Evolutionary conservation across 2,113 vertebrate genomes (phyloP), one percentile per base, ranked within the genome.

Genomic region (Daphoenositta chrysoptera): DNA sequence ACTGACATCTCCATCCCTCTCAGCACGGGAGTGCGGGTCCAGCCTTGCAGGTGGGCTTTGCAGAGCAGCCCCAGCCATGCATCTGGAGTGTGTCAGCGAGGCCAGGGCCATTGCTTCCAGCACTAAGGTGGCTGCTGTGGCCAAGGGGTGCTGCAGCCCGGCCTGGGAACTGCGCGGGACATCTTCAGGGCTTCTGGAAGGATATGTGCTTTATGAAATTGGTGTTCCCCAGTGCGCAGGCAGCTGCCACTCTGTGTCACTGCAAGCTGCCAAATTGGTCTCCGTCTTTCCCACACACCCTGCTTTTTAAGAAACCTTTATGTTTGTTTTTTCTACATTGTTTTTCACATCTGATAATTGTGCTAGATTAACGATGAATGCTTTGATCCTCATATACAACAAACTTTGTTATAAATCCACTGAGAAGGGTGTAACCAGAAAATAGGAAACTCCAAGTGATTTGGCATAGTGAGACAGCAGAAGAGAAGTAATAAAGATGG

Each of bases 321-420:
- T 65, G 39, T 89, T 82, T 79, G 47, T 21, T 83, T 72, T 57
- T 71, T 65, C 39, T 61, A 15, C 10, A 2, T 68, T 84, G 37
- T 77, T 94, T 85, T 92, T 88, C 54, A 51, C 44, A 27, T 88
- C 76, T 78, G 35, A 77, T 81, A 88, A 83, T 70, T 77, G 42
- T 83, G 13, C 44, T 88, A 64, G n/a, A 61, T 89, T 80, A 86
- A 80, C 45, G 44, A 66, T 75, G 68, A 91, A 54, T 73, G 64
- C 76, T 95, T 96, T 96, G 87, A 90, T 95, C 87, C 92, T 94
- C 26, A 26, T 48, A 69, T 47, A n/a, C 51, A 79, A 26, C 39
- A 42, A 78, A 51, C 11, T 88, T 85, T 28, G 17, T 70, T 54
- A 54, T 69, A 70, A 95, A 93, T 70, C 58, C 86, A 63, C 61